These are phyloP conservation scores for Tetraneura akinire DNA, from an alignment of 1,140 invertebrate species.

Conservation along the genomic window DNA sequence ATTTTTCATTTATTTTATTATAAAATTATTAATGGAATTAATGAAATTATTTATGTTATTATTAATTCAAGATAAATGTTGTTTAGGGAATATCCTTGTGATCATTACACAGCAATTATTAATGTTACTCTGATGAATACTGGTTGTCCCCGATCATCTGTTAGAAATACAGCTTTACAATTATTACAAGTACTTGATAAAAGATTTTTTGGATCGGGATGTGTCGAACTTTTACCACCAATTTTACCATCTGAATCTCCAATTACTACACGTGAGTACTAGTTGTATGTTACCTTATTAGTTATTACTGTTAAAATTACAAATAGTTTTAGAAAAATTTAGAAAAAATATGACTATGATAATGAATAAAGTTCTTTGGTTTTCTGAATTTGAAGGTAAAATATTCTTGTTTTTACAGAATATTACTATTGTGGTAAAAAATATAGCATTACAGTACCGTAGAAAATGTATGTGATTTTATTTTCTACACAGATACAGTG, in stretches of 20 bases:
- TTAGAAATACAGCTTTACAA: slow-evolving; percentile 91
- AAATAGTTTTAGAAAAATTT: too few relatives aligned
- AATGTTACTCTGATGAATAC: slow-evolving; percentile 96
- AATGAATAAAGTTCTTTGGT: too few relatives aligned
- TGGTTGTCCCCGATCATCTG: slow-evolving; percentile 85
- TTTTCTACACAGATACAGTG: too few relatives aligned
- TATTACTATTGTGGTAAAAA: too few relatives aligned
- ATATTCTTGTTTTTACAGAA: too few relatives aligned
- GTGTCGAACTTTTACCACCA: slow-evolving; percentile 67
- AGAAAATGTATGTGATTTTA: too few relatives aligned
- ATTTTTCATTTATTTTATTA: too few relatives aligned
- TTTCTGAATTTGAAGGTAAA: too few relatives aligned
- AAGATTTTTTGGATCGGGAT: slow-evolving; percentile 89
- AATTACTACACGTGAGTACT: slow-evolving; percentile 67
- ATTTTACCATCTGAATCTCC: slow-evolving; percentile 58
- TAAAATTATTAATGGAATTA: neutral
- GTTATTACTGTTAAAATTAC: neutral
- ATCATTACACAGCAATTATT: slow-evolving; percentile 96
- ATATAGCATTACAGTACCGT: too few relatives aligned
- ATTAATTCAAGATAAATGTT: slow-evolving; percentile 43
- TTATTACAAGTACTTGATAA: slow-evolving; percentile 92
- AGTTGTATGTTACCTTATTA: neutral
- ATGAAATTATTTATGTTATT: neutral
- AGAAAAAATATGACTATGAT: too few relatives aligned
- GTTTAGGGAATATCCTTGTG: slow-evolving; percentile 94